Evolutionary conservation across 2,113 vertebrate species (phyloP), one percentile per base, ranked within the genome.

Genomic region (Cyanoramphus novaezelandiae): DNA sequence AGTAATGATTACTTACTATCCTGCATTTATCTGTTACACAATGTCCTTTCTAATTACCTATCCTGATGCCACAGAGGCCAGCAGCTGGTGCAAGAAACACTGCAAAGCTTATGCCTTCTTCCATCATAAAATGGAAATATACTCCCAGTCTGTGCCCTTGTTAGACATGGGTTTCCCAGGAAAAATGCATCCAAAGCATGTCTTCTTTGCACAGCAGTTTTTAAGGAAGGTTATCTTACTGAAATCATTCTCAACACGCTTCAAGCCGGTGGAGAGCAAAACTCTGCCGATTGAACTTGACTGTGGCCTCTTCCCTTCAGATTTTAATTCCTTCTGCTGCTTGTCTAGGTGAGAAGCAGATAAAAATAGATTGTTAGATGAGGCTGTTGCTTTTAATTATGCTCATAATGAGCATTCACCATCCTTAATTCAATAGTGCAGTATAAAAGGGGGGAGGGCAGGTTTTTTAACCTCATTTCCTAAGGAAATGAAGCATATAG

Each of bases 31-130:
- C 94, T 93, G 93, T 93, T 96, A 82, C 94, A 92, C 0, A 5
- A 87, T 79, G 94, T 96, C 96, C 94, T 94, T 94, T 95, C 91
- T 95, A 96, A 97, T 96, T 95, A 85, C 91, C 93, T 86, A 84
- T 65, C 77, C 94, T 86, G 95, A 87, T 0, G 0, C 89, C 84
- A 57, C 2, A 0, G 82, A 71, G 68, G 71, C 82, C 13, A 0
- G 81, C 91, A 94, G 95, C 87, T 97, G 96, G 87, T 89, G 88
- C 71, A 80, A 93, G 82, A 80, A 90, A 44, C 0, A 0, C 82
- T 86, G 87, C 87, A 84, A 69, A 93, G 82, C 87, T 86, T 44
- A 8, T 90, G 77, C 74, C 69, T 92, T 78, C 84, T 55, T 43
- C 62, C 77, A 84, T 86, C 15, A 0, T 92, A 82, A 92, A 88